Percentiles rank a stretch among this genome's conserved stretches.
Evolutionary conservation across 2,113 vertebrate species (phyloP).

Genomic region (Rhineura floridana): DNA sequence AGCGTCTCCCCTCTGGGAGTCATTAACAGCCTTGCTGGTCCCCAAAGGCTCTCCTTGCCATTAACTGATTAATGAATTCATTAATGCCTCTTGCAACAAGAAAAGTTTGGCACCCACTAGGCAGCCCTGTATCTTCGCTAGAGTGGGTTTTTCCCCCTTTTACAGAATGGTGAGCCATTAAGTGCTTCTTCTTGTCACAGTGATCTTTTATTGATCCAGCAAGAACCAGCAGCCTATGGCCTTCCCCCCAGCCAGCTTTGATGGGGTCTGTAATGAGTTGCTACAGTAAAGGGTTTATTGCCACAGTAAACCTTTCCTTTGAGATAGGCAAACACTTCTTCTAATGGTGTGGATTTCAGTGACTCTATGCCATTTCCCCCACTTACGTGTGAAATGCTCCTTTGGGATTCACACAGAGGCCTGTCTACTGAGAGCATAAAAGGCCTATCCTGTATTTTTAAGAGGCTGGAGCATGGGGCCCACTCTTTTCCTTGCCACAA

Average conservation of each 20-base stretch:
- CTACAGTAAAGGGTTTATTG: slow-evolving; percentile 65
- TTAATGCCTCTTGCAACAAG: slow-evolving; percentile 74
- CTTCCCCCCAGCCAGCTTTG: slow-evolving; percentile 53
- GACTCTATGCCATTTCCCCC: slow-evolving; percentile 39
- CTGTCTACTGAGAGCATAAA: background rate
- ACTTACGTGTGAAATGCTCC: slow-evolving; percentile 26
- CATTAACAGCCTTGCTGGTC: slow-evolving; percentile 64
- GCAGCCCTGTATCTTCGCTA: slow-evolving; percentile 64
- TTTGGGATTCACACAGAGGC: slow-evolving; percentile 22
- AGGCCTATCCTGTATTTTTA: slow-evolving; percentile 15
- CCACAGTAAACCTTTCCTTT: slow-evolving; percentile 71
- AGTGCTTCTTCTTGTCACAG: slow-evolving; percentile 65
- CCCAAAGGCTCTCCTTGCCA: slow-evolving; percentile 72
- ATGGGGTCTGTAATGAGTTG: slow-evolving; percentile 66
- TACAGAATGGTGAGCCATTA: slow-evolving; percentile 74
- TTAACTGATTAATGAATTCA: slow-evolving; percentile 85
- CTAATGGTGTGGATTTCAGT: slow-evolving; percentile 57
- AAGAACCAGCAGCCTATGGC: slow-evolving; percentile 54
- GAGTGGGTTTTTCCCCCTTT: slow-evolving; percentile 38
- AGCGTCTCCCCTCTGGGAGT: slow-evolving; percentile 69
- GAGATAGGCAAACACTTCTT: slow-evolving; percentile 18
- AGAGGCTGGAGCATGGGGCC: background rate
- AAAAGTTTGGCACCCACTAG: slow-evolving; percentile 69
- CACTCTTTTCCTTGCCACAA: background rate
- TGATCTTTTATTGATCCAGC: slow-evolving; percentile 71